Conservation (phyloP, 2,888 invertebrate genomes). For the Rosalia funebris region DNA sequence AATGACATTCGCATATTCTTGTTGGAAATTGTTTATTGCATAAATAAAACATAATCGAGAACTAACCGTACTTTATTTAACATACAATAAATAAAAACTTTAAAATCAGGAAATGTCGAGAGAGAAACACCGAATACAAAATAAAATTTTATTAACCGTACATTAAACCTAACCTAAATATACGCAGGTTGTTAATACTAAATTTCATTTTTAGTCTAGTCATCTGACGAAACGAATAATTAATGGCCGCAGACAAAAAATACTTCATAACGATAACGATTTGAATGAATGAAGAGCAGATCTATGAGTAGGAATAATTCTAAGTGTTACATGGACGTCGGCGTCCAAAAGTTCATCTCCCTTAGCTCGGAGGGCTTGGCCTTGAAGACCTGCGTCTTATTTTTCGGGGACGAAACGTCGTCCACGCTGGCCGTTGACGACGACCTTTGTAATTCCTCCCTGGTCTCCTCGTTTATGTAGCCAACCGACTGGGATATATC, state of each 20-base stretch:
- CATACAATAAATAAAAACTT: not conserved
- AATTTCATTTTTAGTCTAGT: conserved; percentile 35
- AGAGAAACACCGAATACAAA: conserved; percentile 12
- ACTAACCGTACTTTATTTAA: not conserved
- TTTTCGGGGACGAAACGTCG: conserved; percentile 57
- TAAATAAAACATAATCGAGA: not conserved
- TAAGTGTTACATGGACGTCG: conserved; percentile 78
- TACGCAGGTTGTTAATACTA: conserved; percentile 39
- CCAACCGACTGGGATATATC: conserved; percentile 70
- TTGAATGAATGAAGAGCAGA: conserved; percentile 5
- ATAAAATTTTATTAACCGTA: conserved; percentile 22
- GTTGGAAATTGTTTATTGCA: not conserved
- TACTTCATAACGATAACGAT: too few relatives aligned
- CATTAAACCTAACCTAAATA: conserved; percentile 25
- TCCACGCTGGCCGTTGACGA: conserved; percentile 49
- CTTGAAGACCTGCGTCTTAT: conserved; percentile 59
- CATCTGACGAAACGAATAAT: conserved; percentile 1
- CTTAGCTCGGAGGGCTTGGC: conserved; percentile 77
- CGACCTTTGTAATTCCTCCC: conserved; percentile 52
- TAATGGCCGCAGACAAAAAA: not conserved
- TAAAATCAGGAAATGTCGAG: not conserved
- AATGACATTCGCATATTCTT: not conserved
- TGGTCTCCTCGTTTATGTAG: conserved; percentile 71
- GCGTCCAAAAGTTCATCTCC: conserved; percentile 89
- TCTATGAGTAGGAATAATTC: conserved; percentile 3